Base-by-base conservation (phyloP, 2,113 vertebrate genomes). In the Nothoprocta perdicaria region DNA sequence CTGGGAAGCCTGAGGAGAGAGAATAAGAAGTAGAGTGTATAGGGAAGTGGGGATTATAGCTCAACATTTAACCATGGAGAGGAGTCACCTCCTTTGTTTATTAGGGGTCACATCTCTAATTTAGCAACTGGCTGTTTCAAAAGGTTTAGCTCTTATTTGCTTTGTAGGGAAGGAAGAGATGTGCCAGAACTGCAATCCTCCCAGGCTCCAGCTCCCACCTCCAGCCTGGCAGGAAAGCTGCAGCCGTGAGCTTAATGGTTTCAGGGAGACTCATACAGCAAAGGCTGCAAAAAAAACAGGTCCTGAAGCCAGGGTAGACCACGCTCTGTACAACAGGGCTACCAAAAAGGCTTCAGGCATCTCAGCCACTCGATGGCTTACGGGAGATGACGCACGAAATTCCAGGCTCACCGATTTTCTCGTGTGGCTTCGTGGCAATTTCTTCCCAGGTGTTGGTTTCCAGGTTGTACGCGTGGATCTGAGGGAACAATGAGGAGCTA, bases 361-460 rank as follows among this genome's bases (percentile, higher is more conserved):
- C 21, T 41, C 18, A 27, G 67, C 35, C 21, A 0, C 58, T 21
- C 23, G 14, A 14, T n/a, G 29, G 7, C 21, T 80, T 10, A 2
- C 8, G 58, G 50, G 27, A 18, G 4, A 55, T 12, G 17, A 50
- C 10, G 4, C 0, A 1, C 5, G 58, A 14, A 87, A 77, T 8
- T 50, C 76, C 71, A 43, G 52, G 83, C 95, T 96, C 95, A 99
- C 99, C 99, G 90, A 99, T 98, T 98, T 99, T 99, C 89, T 99
- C 99, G 52, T 99, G 98, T 72, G 99, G 99, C 96, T 98, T 99
- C 3, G 99, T 99, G 80, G 97, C 83, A 38, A 99, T 99, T 96
- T 99, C 99, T 89, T 99, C 99, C 99, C 99, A 99, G 27, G 98
- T 99, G 95, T 99, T 99, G 19, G 99, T 99, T 97, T 99, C 99